Evolutionary conservation across 2,797 vertebrate species (phyloP).

Genomic region (Cichlasoma orientale): DNA sequence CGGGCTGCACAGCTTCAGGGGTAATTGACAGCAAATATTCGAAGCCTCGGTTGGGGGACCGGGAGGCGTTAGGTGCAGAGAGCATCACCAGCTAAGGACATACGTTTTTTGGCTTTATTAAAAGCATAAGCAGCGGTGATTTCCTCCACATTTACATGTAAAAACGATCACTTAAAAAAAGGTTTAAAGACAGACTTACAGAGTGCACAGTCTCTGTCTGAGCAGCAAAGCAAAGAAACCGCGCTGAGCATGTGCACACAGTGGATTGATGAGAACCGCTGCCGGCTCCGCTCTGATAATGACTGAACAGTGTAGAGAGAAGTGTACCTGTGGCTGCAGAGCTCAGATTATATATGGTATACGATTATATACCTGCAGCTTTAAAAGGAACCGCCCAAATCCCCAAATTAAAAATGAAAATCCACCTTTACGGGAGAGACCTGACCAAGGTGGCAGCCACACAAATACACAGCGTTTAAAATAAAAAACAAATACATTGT

Average conservation of each 20-base stretch:
- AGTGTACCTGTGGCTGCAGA: neutral
- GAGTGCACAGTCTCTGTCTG: neutral
- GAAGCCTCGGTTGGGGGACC: neutral
- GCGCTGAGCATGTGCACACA: neutral
- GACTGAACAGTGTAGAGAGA: neutral
- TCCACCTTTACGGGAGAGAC: neutral
- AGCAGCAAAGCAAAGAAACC: neutral
- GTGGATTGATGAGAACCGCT: neutral
- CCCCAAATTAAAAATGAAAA: neutral
- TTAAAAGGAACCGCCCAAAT: neutral
- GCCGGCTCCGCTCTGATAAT: neutral
- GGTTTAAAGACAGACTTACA: too few relatives aligned
- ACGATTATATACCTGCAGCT: neutral
- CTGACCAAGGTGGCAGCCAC: neutral
- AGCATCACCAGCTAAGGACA: neutral
- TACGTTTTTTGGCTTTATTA: neutral
- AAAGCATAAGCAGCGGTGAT: neutral
- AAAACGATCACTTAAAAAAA: neutral
- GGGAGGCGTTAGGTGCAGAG: neutral
- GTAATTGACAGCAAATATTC: neutral
- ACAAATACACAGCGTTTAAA: too few relatives aligned
- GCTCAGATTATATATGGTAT: neutral
- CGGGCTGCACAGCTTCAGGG: neutral
- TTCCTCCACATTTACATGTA: neutral
- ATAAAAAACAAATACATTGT: neutral